phyloP scores from a whole-genome alignment of 2,888 invertebrate species.

The Trissolcus japonicus region DNA sequence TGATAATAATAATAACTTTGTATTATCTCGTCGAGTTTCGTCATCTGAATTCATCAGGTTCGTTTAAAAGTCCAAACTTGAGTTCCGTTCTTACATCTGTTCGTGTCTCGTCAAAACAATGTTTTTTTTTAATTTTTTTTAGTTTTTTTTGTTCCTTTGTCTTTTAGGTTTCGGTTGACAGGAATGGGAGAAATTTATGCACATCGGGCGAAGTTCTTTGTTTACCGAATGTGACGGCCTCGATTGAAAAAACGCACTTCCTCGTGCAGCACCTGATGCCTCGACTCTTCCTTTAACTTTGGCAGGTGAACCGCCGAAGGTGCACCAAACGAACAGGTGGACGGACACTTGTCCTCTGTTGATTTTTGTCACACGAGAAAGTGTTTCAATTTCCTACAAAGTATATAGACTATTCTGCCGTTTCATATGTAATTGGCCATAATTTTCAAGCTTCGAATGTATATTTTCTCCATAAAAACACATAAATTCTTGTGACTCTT shows the following conservation, averaged over 20 bases:
- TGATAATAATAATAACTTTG: too few relatives aligned
- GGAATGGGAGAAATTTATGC: too few relatives aligned
- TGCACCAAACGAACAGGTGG: constrained; percentile 19
- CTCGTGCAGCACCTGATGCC: constrained; percentile 5
- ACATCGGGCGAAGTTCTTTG: background rate
- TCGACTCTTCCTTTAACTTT: background rate
- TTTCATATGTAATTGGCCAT: constrained; percentile 4
- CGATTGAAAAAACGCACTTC: constrained; percentile 1
- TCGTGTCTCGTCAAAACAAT: too few relatives aligned
- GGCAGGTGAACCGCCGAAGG: constrained; percentile 3
- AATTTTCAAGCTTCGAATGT: background rate
- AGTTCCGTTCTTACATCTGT: too few relatives aligned
- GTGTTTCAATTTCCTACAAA: constrained; percentile 25
- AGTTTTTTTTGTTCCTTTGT: too few relatives aligned
- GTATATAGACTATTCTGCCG: constrained; percentile 19
- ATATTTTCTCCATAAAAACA: background rate
- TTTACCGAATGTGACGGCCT: background rate
- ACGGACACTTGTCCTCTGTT: constrained; percentile 3
- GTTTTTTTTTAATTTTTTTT: too few relatives aligned
- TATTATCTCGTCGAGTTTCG: too few relatives aligned
- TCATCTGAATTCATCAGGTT: too few relatives aligned
- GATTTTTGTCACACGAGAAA: constrained; percentile 28
- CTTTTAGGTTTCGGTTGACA: too few relatives aligned
- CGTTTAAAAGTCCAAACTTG: too few relatives aligned
- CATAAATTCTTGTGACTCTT: background rate